Evolutionary conservation across 2,888 invertebrate species (phyloP).

Genomic region (Dascillus cervinus): DNA sequence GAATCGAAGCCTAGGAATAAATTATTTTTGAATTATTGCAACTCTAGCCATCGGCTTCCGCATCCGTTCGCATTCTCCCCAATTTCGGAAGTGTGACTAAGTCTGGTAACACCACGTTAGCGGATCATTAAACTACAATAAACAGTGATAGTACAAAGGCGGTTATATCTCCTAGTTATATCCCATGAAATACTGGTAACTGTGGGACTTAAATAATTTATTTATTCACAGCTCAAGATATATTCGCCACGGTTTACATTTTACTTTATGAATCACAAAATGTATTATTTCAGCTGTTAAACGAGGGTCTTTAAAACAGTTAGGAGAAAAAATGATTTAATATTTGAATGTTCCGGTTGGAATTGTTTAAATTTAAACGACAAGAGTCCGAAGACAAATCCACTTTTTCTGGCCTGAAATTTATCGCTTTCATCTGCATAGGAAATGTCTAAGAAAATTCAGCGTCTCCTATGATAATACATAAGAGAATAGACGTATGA

Average conservation of each 20-base stretch:
- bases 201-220: constrained; percentile 14
- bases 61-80: constrained; percentile 27
- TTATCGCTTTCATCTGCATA: constrained; percentile 8
- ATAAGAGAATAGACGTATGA: no score
- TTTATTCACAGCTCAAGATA: neutral
- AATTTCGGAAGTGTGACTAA: constrained; percentile 33
- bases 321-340: no score
- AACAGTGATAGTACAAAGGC: constrained; percentile 36
- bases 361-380: no score
- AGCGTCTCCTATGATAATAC: no score
- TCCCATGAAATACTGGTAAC: constrained; percentile 27
- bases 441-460: constrained; percentile 3
- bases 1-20: no score
- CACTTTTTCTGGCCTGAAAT: constrained; percentile 5
- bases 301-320: no score
- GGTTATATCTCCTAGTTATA: no score
- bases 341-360: no score
- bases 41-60: constrained; percentile 30
- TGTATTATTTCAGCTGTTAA: no score
- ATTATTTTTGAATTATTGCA: no score
- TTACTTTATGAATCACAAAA: no score
- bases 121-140: constrained; percentile 37
- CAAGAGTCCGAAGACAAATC: no score
- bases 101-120: constrained; percentile 24
- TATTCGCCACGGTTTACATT: neutral